phyloP scores from a whole-genome alignment of 2,113 vertebrate genomes.

The Syngnathus scovelli region DNA sequence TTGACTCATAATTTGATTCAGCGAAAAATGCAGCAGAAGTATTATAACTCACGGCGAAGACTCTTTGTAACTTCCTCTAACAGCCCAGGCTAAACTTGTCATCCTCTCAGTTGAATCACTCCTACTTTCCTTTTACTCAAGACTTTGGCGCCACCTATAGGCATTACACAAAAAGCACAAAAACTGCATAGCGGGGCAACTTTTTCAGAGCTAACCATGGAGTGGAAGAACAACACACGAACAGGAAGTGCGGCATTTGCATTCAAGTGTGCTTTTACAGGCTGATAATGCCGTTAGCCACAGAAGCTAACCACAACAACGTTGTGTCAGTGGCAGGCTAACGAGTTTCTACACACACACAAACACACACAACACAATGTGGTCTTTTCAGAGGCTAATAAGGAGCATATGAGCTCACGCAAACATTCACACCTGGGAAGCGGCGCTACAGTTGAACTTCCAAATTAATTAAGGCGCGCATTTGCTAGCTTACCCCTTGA shows the following conservation, averaged over 20 bases:
- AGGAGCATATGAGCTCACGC: not conserved
- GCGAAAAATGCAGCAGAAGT: too few relatives aligned
- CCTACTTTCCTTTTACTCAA: too few relatives aligned
- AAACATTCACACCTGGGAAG: constrained; percentile 2
- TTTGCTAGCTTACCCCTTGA: not conserved
- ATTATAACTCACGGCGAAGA: too few relatives aligned
- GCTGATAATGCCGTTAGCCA: constrained; percentile 55
- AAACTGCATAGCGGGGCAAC: too few relatives aligned
- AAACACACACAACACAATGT: not conserved
- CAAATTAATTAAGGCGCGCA: constrained; percentile 1
- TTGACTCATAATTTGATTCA: too few relatives aligned
- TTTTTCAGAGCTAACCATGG: not conserved
- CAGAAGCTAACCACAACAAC: constrained; percentile 55
- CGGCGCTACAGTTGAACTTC: not conserved
- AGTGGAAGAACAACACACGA: not conserved
- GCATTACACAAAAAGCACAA: too few relatives aligned
- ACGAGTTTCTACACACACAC: constrained; percentile 4
- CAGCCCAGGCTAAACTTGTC: too few relatives aligned
- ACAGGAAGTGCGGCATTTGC: not conserved
- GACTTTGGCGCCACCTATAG: too few relatives aligned
- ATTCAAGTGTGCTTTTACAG: constrained; percentile 30
- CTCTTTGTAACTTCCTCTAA: too few relatives aligned
- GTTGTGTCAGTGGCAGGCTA: constrained; percentile 30
- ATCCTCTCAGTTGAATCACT: not conserved
- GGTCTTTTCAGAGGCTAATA: not conserved